Evolutionary conservation across 2,797 vertebrate species (phyloP), one percentile per base, ranked within the genome.

Genomic region (Remorina albescens): DNA sequence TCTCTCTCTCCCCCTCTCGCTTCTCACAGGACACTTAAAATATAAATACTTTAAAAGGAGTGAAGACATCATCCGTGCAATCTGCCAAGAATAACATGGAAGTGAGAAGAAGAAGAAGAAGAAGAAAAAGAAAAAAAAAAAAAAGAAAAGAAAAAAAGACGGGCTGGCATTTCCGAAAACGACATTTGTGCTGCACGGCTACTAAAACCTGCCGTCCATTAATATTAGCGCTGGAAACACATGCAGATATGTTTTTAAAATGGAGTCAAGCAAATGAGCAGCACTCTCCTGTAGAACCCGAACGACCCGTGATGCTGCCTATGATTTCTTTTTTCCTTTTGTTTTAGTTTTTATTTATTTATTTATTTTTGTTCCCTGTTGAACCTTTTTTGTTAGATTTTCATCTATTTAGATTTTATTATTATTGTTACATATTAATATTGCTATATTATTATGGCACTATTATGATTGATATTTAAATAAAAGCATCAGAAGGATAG

Each of bases 1-100:
- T 6, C 39, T 2, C 32, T 60, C 16, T 58, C 59, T 54, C 6
- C 21, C 25, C 37, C 53, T 67, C 68, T 77, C 44, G 56, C 67
- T 79, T 66, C 69, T 85, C 86, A 16, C 12, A 75, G 41, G 72
- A 67, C 83, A 70, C 85, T 88, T 86, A 70, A 85, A 86, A 91
- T 85, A 90, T 87, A 71, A 87, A 90, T 80, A 68, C 42, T 84
- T 77, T 59, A 86, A 79, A 56, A 80, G 74, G 57, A 86, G 65
- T 67, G 59, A 68, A 82, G 77, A 86, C 84, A 88, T 76, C 79
- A 76, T 63, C 37, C 60, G 60, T 28, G 58, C 59, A 64, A 76
- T 76, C 62, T 89, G 89, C 91, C 91, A 91, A 85, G 51, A 86
- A 69, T 46, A 69, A 75, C 44, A 60, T 81, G 80, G 63, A 86